Conservation (phyloP, 2,888 invertebrate genomes). For the Auanema sp. region DNA sequence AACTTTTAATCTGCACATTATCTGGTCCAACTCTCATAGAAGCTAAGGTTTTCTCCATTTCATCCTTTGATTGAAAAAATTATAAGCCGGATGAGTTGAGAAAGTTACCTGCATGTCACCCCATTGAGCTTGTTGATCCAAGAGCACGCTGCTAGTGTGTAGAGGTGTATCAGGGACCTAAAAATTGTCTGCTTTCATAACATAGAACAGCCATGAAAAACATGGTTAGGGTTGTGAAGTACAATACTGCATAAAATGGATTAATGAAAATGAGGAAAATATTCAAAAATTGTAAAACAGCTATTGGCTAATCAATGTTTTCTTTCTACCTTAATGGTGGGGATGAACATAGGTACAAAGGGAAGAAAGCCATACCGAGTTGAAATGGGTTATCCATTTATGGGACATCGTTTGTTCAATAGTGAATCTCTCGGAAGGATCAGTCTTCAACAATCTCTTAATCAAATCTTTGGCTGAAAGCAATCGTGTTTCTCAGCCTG, state of each 20-base stretch:
- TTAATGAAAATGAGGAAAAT: too few relatives aligned
- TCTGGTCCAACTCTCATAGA: conserved; percentile 98
- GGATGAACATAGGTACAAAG: not conserved
- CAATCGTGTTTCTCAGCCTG: not conserved
- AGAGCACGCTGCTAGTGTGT: conserved; percentile 83
- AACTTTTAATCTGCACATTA: conserved; percentile 84
- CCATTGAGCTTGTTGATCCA: conserved; percentile 90
- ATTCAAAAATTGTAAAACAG: too few relatives aligned
- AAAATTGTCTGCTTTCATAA: not conserved
- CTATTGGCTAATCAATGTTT: not conserved
- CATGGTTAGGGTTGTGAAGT: not conserved
- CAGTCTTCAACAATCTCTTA: conserved; percentile 87
- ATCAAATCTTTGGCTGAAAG: conserved; percentile 84
- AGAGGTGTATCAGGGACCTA: conserved; percentile 86
- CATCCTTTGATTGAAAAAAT: too few relatives aligned
- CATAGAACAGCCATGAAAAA: conserved; percentile 5
- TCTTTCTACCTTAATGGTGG: not conserved
- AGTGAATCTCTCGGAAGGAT: conserved; percentile 83
- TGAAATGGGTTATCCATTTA: conserved; percentile 77
- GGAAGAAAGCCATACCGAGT: conserved; percentile 65
- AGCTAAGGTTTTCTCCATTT: conserved; percentile 94
- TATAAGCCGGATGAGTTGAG: too few relatives aligned
- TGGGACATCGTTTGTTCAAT: conserved; percentile 76
- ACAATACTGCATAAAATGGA: too few relatives aligned
- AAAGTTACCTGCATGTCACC: conserved; percentile 79